Conservation (phyloP, 2,888 invertebrate species). For the Adineta ricciae region DNA sequence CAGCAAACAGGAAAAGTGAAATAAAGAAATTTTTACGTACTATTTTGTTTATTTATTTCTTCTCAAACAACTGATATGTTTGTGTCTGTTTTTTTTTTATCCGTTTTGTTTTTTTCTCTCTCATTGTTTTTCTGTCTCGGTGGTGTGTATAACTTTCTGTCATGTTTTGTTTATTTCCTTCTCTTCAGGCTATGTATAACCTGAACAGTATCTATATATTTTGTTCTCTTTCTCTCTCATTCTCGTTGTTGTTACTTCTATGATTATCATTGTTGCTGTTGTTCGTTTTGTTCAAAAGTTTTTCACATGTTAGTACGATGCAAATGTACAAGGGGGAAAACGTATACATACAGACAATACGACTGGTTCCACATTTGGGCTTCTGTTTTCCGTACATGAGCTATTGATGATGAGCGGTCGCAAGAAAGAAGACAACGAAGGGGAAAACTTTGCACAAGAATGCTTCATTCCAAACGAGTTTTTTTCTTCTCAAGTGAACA, state of each 20-base stretch:
- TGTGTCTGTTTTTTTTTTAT: slow-evolving; percentile 2
- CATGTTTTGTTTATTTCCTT: background rate
- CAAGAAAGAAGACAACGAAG: background rate
- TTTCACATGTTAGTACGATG: background rate
- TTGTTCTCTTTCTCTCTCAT: background rate
- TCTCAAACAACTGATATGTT: slow-evolving; percentile 9
- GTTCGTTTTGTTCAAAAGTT: background rate
- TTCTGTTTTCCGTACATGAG: background rate
- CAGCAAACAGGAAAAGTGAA: slow-evolving; percentile 20
- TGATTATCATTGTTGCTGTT: background rate
- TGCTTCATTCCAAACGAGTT: background rate
- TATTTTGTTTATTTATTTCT: background rate
- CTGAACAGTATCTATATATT: background rate
- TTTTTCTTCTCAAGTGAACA: background rate
- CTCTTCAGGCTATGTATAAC: background rate
- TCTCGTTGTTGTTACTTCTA: background rate
- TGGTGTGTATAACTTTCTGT: background rate
- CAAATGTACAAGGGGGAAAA: background rate
- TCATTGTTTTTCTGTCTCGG: background rate
- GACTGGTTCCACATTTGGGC: background rate
- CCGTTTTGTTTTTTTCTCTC: background rate
- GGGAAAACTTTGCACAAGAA: background rate
- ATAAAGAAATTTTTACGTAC: background rate
- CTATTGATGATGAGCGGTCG: background rate
- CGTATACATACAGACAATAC: background rate